A percentile compares a stretch with the other conserved stretches of the same genome.
Evolutionary conservation across 1,140 invertebrate genomes (phyloP).

Genomic region (Pogonus chalceus): DNA sequence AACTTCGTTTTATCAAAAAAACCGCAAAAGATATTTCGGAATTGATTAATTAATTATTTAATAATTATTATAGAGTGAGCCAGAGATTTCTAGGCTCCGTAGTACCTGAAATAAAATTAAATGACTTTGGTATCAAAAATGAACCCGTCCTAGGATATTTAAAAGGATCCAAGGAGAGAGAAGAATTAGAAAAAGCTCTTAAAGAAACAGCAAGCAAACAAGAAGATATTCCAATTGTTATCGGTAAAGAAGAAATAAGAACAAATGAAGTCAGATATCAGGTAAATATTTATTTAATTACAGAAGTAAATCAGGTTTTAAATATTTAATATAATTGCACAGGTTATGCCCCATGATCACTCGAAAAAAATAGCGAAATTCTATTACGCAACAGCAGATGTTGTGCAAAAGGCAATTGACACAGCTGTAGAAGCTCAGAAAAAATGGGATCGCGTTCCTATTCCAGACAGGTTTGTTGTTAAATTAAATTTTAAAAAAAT

Average conservation of each 20-base stretch:
- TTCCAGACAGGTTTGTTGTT: constrained; percentile 52
- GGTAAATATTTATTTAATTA: constrained; percentile 44
- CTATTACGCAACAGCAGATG: constrained; percentile 77
- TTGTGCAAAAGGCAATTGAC: constrained; percentile 79
- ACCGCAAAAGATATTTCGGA: no score
- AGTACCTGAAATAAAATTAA: constrained; percentile 48
- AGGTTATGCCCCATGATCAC: constrained; percentile 82
- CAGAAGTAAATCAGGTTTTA: constrained; percentile 3
- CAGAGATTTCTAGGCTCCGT: constrained; percentile 46
- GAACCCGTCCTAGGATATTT: constrained; percentile 74
- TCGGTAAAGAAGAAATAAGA: constrained; percentile 77
- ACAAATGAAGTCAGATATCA: constrained; percentile 67
- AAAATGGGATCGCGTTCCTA: constrained; percentile 77
- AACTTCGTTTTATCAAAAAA: background rate
- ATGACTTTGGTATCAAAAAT: constrained; percentile 65
- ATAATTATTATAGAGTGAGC: constrained; percentile 26
- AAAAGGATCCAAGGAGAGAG: constrained; percentile 73
- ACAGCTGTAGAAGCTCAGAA: constrained; percentile 63
- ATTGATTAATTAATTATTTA: background rate
- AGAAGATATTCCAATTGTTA: constrained; percentile 85
- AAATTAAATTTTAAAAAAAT: background rate
- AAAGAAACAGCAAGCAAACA: constrained; percentile 51
- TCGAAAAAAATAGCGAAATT: constrained; percentile 79
- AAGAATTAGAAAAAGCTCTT: constrained; percentile 62
- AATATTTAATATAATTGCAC: constrained; percentile 16